Base-by-base conservation (phyloP, 2,888 invertebrate species). In the Lasioglossum leucozonium region DNA sequence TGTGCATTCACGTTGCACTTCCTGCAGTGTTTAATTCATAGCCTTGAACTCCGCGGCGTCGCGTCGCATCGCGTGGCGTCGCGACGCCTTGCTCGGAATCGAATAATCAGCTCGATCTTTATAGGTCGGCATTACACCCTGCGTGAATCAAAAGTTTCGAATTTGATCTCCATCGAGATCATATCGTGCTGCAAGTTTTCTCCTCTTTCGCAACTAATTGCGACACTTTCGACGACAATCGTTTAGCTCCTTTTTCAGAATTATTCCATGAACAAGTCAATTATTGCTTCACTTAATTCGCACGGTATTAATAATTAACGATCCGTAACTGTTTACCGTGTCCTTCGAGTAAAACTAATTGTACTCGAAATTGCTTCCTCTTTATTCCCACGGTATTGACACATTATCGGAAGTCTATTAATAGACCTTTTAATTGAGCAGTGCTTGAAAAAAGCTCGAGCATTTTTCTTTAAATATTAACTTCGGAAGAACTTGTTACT, bases 1-100 rank as follows among this genome's bases (percentile, higher is more conserved):
- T 77, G 80, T 65, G 76, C 42, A 72, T 75, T 42, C 69, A 51
- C 67, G 65, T 72, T 34, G 62, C 26, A 67, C 72, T 75, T 81
- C 58, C 71, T 71, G 44, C 62, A n/a, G 74, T 69, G 44, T 30
- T 30, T 47, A 72, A 72, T 72, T 72, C 44, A 55, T 67, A 13
- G 69, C 37, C 71, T 78, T 62, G 11, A 55, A 62, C 44, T 55
- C 37, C n/a, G 18, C 22, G 26, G 44, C 67, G 10, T 10, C 0
- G 44, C 44, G 16, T 4, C 0, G 42, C 42, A 11, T 42, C 40
- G 40, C 11, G 34, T 34, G 2, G 34, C 34, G 40, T 42, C 40
- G 26, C n/a, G 13, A 47, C 55, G 6, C 30, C 2, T 10, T 16
- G 47, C 44, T 51, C 4, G 16, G 26, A 18, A 40, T 40, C n/a